phyloP scores from a whole-genome alignment of 2,797 vertebrate genomes.

The Danio kyathit region DNA sequence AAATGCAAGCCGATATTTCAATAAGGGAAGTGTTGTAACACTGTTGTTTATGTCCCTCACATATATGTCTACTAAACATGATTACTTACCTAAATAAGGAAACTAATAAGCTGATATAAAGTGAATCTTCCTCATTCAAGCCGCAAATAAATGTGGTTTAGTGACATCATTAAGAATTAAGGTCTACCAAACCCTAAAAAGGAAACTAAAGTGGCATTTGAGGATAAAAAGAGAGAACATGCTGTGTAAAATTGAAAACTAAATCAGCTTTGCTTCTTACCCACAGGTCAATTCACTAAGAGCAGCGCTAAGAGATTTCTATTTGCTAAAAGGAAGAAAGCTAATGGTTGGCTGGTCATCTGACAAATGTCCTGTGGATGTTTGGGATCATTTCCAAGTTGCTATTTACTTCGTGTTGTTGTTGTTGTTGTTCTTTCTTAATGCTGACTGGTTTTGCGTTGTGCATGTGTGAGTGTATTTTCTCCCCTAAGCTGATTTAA shows the following conservation, averaged over 20 bases:
- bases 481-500: slow-evolving; percentile 33
- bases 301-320: background rate
- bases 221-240: background rate
- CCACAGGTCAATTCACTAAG: slow-evolving; percentile 2
- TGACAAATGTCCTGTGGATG: background rate
- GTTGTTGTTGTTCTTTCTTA: background rate
- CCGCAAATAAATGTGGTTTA: slow-evolving; percentile 10
- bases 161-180: background rate
- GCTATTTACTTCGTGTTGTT: background rate
- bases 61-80: background rate
- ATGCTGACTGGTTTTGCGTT: background rate
- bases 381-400: slow-evolving; percentile 10
- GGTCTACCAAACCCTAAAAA: background rate
- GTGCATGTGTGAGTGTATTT: background rate
- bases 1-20: background rate
- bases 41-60: background rate
- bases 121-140: background rate
- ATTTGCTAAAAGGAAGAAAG: slow-evolving; percentile 5
- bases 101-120: background rate
- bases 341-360: slow-evolving; percentile 23
- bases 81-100: too few relatives aligned
- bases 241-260: background rate
- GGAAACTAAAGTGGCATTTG: background rate
- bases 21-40: background rate
- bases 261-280: background rate